These are phyloP conservation scores for Andinoacara biseriatus DNA, from an alignment of 2,113 vertebrate genomes.

Conservation along the genomic window DNA sequence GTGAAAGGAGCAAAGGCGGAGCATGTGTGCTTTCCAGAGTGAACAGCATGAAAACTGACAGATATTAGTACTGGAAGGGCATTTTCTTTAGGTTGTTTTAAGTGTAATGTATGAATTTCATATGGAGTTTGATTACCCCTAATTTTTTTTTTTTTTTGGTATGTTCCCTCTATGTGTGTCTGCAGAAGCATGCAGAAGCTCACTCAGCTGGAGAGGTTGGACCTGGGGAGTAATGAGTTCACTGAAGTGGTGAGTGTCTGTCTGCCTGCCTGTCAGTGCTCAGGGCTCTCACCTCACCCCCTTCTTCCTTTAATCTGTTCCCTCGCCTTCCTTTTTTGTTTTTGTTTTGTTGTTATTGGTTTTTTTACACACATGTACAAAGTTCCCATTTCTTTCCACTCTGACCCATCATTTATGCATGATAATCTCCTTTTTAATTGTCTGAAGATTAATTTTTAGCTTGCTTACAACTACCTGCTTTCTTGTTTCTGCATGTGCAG, in stretches of 20 bases:
- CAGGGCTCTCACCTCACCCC: constrained; percentile 19
- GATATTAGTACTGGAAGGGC: not conserved
- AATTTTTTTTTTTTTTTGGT: not conserved
- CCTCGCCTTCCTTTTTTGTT: not conserved
- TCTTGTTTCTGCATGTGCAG: constrained; percentile 70
- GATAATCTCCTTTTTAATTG: not conserved
- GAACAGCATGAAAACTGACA: not conserved
- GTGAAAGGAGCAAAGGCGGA: not conserved
- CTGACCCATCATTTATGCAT: not conserved
- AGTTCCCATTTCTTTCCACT: not conserved
- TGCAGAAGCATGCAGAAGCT: constrained; percentile 97
- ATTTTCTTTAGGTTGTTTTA: not conserved
- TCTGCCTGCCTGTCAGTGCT: constrained; percentile 33
- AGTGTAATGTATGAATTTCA: not conserved
- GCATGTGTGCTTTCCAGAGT: not conserved
- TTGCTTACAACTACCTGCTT: constrained; percentile 5
- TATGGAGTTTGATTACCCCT: not conserved
- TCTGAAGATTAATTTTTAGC: not conserved
- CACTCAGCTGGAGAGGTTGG: constrained; percentile 94
- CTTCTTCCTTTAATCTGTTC: constrained; percentile 1
- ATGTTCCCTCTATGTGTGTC: constrained; percentile 25
- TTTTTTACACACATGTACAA: not conserved
- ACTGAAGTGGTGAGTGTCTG: constrained; percentile 85
- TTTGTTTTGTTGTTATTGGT: no score
- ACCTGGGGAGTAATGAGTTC: constrained; percentile 99